Evolutionary conservation across 2,797 vertebrate genomes (phyloP), one percentile per base, ranked within the genome.

Genomic region (Sebastes wilsoni): DNA sequence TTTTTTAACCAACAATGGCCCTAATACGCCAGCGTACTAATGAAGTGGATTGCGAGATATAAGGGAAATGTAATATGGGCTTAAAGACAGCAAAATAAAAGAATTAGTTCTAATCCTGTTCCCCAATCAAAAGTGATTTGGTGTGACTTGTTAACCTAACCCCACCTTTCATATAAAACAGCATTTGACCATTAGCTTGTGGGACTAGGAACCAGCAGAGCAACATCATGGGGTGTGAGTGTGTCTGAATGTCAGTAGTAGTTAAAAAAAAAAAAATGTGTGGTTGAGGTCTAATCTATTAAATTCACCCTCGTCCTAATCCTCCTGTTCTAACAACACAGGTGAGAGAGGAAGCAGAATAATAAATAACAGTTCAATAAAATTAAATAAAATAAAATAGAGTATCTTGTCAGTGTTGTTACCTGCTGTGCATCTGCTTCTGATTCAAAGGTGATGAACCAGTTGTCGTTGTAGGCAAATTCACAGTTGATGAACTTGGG

Each of bases 391-490:
- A 1, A 52, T 18, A 14, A 8, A 36, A 27, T 4, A 5, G 8
- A 23, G 34, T 8, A 34, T 28, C 5, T 18, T 2, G 20, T 56
- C 32, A 1, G 0, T 0, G 22, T 8, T 1, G 2, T 74, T 84
- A 99, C 99, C 97, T 98, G 97, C 76, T 99, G 98, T 79, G 99
- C 99, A 88, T 99, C 98, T 46, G 98, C 98, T 96, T 99, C 99
- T 0, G 99, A 99, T 91, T 99, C 98, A 95, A 99, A 99, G 4
- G 99, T 99, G 94, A 99, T 99, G 95, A 99, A 99, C 98, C 98
- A 99, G 94, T 98, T 99, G 95, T 99, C 98, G 27, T 99, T 99
- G 95, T 99, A 99, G 91, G 99, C 98, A 96, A 99, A 99, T 95
- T 99, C 99, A 97, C 98, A 99, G 96, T 97, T 98, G 91, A 99